phyloP scores from a whole-genome alignment of 2,797 vertebrate species.

The Scomberomorus guttatus region DNA sequence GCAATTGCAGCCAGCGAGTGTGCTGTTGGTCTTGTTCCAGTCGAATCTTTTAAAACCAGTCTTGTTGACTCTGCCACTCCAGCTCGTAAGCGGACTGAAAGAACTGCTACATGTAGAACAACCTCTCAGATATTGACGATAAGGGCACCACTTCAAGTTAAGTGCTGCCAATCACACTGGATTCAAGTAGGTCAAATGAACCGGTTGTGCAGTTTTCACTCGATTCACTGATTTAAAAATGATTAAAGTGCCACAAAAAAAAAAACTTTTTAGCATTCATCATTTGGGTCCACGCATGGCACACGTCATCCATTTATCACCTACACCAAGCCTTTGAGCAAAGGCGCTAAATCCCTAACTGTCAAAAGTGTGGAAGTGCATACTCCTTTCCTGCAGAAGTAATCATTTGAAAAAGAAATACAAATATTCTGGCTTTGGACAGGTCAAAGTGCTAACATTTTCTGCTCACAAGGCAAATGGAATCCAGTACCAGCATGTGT shows the following conservation, averaged over 20 bases:
- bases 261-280: not conserved
- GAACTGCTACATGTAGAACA: not conserved
- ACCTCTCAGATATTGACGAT: not conserved
- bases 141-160: not conserved
- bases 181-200: not conserved
- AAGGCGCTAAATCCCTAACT: too few species aligned
- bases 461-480: not conserved
- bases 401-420: not conserved
- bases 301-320: too few species aligned
- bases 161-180: not conserved
- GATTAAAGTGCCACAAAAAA: not conserved
- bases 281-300: too few species aligned
- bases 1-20: not conserved
- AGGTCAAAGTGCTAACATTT: not conserved
- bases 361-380: too few species aligned
- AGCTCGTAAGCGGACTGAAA: not conserved
- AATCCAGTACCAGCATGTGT: conserved; percentile 10
- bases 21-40: not conserved
- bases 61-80: conserved; percentile 26
- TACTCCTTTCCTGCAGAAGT: not conserved
- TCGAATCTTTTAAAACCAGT: not conserved
- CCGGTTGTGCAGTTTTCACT: too few species aligned
- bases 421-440: not conserved
- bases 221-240: not conserved
- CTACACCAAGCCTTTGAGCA: too few species aligned